A percentile compares a stretch with the other conserved stretches of the same genome.
These are phyloP conservation scores for Drosophila mulleri DNA, from an alignment of 2,888 invertebrate species.

Conservation along the genomic window DNA sequence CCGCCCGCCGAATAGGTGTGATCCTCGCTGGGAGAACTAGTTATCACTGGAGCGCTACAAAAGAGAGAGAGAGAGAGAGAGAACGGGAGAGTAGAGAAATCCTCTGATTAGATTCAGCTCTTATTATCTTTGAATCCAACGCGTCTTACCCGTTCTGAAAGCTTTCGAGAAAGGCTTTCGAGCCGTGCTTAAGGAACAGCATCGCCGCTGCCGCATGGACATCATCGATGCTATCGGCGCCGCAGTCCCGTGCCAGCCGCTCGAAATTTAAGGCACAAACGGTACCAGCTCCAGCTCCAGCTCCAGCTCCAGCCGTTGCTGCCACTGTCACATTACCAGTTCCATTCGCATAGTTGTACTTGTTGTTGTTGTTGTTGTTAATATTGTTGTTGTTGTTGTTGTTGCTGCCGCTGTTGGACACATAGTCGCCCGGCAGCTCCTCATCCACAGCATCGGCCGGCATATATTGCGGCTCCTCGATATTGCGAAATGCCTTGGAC, in stretches of 20 bases:
- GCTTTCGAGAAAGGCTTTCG: conserved; percentile 87
- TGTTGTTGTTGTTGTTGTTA: conserved; percentile 36
- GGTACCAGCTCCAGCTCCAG: conserved; percentile 13
- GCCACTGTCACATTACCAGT: background rate
- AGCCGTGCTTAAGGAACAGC: conserved; percentile 94
- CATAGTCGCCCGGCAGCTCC: conserved; percentile 80
- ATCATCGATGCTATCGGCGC: conserved; percentile 89
- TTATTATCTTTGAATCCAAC: too few species aligned
- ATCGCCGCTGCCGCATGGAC: conserved; percentile 94
- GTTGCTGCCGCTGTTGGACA: conserved; percentile 47
- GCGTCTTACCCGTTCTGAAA: conserved; percentile 83
- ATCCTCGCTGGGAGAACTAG: conserved; percentile 95
- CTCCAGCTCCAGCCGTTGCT: background rate
- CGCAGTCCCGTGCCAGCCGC: conserved; percentile 83
- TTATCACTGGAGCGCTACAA: conserved; percentile 88
- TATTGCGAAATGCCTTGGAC: conserved; percentile 87
- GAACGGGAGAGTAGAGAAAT: too few species aligned
- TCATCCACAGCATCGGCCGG: conserved; percentile 73
- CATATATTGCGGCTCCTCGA: conserved; percentile 60
- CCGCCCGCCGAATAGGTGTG: conserved; percentile 93
- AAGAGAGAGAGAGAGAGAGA: background rate
- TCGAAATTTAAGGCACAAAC: conserved; percentile 80
- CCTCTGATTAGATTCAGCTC: too few species aligned
- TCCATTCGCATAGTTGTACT: conserved; percentile 41
- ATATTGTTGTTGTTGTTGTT: conserved; percentile 31